Evolutionary conservation across 30 jellyfish, hydroid and myxozoan species (phyloP).

Genomic region (Haliclystus octoradiatus): DNA sequence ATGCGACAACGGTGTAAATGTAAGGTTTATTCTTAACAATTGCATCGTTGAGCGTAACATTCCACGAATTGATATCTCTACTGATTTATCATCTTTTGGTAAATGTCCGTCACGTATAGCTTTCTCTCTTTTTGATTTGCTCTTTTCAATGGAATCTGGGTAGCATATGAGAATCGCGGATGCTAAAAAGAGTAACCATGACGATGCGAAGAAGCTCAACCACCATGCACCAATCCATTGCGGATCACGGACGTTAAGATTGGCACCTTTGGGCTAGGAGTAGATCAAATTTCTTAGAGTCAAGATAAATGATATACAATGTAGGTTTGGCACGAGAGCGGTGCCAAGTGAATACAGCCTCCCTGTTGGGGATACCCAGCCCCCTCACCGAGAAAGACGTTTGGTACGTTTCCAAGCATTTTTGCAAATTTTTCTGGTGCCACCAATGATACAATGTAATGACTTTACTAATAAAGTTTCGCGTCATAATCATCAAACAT

Average conservation of each 20-base stretch:
- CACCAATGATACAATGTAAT: no score
- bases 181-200: constrained; percentile 52
- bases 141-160: constrained; percentile 45
- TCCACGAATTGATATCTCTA: constrained; percentile 47
- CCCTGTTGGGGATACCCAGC: no score
- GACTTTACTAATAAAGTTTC: no score
- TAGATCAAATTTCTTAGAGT: no score
- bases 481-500: no score
- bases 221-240: constrained; percentile 97
- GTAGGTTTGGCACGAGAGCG: no score
- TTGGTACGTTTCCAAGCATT: no score
- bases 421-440: no score
- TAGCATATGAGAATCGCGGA: constrained; percentile 44
- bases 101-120: constrained; percentile 54
- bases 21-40: constrained; percentile 36
- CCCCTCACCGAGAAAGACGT: no score
- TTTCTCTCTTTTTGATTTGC: constrained; percentile 28
- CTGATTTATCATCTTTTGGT: constrained; percentile 31
- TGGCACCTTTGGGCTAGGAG: constrained; percentile 68
- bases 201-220: constrained; percentile 48
- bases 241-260: constrained; percentile 29
- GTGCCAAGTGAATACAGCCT: no score
- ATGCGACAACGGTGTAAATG: constrained; percentile 43
- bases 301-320: no score
- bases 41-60: constrained; percentile 18